Evolutionary conservation across 2,797 vertebrate genomes (phyloP).

Genomic region (Masticophis lateralis): DNA sequence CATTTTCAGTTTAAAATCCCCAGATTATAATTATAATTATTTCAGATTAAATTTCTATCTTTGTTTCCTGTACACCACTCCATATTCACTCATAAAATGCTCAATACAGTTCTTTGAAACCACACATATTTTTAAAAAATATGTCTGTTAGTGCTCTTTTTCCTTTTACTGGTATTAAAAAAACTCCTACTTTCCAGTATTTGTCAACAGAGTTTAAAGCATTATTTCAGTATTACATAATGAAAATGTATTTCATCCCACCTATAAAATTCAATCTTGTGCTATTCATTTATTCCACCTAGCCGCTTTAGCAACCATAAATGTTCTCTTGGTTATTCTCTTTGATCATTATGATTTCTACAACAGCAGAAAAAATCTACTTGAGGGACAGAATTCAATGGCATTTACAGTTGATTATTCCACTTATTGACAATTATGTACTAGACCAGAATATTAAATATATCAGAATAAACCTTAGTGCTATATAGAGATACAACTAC

Average conservation of each 20-base stretch:
- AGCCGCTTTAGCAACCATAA: conserved; percentile 1
- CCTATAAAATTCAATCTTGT: background rate
- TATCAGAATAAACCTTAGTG: background rate
- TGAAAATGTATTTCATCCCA: background rate
- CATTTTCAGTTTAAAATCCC: background rate
- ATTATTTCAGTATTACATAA: background rate
- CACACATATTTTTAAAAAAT: background rate
- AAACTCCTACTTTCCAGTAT: background rate
- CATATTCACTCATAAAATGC: background rate
- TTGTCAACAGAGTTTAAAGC: background rate
- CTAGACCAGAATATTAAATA: conserved; percentile 1
- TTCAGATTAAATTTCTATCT: background rate
- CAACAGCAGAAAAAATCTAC: conserved; percentile 6
- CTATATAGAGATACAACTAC: background rate
- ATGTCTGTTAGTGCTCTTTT: background rate
- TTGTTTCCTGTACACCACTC: background rate
- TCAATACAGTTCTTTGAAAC: background rate
- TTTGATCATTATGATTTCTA: conserved; percentile 11
- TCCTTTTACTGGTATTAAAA: background rate
- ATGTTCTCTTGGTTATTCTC: conserved; percentile 7
- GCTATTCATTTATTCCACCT: conserved; percentile 11
- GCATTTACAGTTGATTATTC: background rate
- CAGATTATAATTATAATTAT: background rate
- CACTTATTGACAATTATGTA: conserved; percentile 18
- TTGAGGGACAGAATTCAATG: conserved; percentile 11